phyloP scores from a whole-genome alignment of 2,113 vertebrate genomes.

The Muntiacus reevesi region DNA sequence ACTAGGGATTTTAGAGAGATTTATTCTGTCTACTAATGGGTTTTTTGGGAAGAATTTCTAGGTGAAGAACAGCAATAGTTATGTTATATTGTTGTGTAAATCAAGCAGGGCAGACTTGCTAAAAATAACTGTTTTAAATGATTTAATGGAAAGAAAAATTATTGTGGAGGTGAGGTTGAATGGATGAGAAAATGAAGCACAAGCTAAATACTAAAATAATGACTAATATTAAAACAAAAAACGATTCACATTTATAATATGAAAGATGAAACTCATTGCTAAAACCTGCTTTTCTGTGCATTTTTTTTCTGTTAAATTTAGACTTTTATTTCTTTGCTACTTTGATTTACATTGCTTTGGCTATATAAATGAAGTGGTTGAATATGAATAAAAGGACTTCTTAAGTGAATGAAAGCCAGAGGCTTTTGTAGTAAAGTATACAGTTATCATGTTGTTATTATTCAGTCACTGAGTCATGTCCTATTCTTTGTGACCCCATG shows the following conservation, averaged over 20 bases:
- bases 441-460: not conserved
- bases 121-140: not conserved
- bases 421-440: not conserved
- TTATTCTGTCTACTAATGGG: not conserved
- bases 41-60: not conserved
- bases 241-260: not conserved
- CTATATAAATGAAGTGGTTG: not conserved
- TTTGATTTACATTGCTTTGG: not conserved
- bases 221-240: not conserved
- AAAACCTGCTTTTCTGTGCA: not conserved
- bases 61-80: not conserved
- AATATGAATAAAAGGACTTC: not conserved
- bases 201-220: not conserved
- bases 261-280: not conserved
- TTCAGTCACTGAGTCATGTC: not conserved
- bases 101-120: not conserved
- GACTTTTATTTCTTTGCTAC: not conserved
- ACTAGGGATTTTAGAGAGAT: not conserved
- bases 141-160: not conserved
- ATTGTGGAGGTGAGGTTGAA: not conserved
- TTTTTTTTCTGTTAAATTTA: slow-evolving; percentile 19
- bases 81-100: not conserved
- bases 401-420: not conserved
- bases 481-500: not conserved
- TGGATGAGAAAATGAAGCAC: not conserved